These are phyloP conservation scores for Virgularia gustaviana DNA, from an alignment of 92 coral and sea anemone genomes.

Conservation along the genomic window DNA sequence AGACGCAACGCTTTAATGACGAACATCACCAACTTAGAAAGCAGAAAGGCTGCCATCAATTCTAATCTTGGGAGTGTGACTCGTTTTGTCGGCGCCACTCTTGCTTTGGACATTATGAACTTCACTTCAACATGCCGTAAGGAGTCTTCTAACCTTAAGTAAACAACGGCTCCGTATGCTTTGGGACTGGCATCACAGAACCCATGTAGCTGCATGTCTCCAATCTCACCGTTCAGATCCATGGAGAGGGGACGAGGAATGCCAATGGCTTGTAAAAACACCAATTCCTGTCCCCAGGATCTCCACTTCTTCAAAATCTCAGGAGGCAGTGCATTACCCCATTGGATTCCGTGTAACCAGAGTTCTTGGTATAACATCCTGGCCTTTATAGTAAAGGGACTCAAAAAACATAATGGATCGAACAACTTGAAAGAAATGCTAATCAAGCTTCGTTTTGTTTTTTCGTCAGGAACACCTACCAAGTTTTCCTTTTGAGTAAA, in stretches of 20 bases:
- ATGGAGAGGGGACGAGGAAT: not conserved
- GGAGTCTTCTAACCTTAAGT: not conserved
- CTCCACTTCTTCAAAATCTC: not conserved
- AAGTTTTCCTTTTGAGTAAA: constrained; percentile 15
- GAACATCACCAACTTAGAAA: too few species aligned
- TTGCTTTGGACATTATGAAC: not conserved
- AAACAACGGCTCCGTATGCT: not conserved
- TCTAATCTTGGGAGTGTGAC: not conserved
- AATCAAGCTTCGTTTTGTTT: constrained; percentile 16
- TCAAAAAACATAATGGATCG: not conserved
- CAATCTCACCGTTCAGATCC: too few species aligned
- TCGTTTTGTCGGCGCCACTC: not conserved
- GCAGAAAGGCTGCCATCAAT: too few species aligned
- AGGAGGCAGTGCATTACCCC: not conserved
- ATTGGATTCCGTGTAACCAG: not conserved
- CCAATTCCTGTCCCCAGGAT: not conserved
- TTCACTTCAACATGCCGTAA: not conserved
- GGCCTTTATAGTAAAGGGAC: constrained; percentile 2
- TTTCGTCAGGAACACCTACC: not conserved
- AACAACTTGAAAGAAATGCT: constrained; percentile 20
- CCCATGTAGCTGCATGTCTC: not conserved
- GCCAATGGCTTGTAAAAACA: not conserved
- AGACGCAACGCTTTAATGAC: too few species aligned
- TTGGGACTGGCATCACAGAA: not conserved
- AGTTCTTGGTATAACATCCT: not conserved